Evolutionary conservation across 2,797 vertebrate species (phyloP), one percentile per base, ranked within the genome.

Genomic region (Rallus crepitans): DNA sequence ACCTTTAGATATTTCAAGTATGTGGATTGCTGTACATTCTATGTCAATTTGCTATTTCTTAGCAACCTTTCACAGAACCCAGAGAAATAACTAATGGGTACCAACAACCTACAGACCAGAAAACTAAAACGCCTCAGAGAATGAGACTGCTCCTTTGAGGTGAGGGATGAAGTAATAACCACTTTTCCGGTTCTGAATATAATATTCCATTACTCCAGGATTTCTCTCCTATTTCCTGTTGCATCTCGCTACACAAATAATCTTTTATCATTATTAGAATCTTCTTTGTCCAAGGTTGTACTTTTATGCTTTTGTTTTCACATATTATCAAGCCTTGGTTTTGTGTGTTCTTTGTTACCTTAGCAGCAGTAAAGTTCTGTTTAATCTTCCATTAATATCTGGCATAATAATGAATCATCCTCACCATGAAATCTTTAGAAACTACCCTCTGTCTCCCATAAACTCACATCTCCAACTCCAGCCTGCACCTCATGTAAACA

Each of bases 341-440:
- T 88, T 93, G 40, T 91, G 72, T 95, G 73, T 87, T 82, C 61
- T 87, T 66, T 88, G 92, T 96, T 95, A 69, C 72, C 87, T 86
- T 88, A 88, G 93, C 68, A 96, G 94, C 84, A 81, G 72, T 4
- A 82, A 80, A 83, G 85, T 93, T 96, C 68, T 86, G 82, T 91
- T 94, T 96, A 93, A 92, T 91, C 69, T 94, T 86, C 84, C 84
- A 15, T 76, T 66, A 93, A 94, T 55, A 69, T 45, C 65, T 93
- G 69, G 82, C 80, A 33, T 33, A 83, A 91, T 61, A 91, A 81
- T 82, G 76, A 94, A 88, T 95, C 89, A 93, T 40, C 89, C 79
- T 87, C 71, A 71, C 71, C 28, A 39, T 0, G 0, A 81, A 92
- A 78, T 68, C 60, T 76, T 82, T 33, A 87, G 82, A 63, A 94